Evolutionary conservation across 2,888 invertebrate species (phyloP), one percentile per base, ranked within the genome.

Genomic region (Lepidonotus clava): DNA sequence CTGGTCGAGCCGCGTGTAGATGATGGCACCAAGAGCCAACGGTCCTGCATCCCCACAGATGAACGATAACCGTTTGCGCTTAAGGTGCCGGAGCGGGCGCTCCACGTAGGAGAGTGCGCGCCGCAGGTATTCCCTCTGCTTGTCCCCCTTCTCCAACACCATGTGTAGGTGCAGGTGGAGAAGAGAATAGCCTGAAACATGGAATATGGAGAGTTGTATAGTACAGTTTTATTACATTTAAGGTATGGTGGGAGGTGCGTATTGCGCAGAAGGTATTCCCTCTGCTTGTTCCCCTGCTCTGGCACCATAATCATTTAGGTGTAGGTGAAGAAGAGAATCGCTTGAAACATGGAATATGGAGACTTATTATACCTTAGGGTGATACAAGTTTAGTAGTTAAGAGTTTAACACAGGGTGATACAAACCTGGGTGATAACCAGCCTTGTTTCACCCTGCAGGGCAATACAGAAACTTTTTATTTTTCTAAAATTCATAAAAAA

Each of bases 31-130:
- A 11, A 96, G 91, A 0, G 96, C 95, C 80, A 96, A 92, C 5
- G 96, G 96, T 6, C 97, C 97, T 18, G 96, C 95, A 93, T 96
- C 96, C 14, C 97, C 96, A 93, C 96, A 96, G 41, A 96, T 93
- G 92, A 96, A 96, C 84, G 97, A 96, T 76, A 96, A 80, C 89
- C 96, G 92, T 36, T 91, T 91, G 8, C 93, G 93, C 84, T 95
- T 95, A 32, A 96, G 92, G 87, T 94, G 94, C 1, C 88, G 87
- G n/a, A 93, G 89, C 24, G 91, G 91, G n/a, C 86, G 90, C 83
- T 92, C 91, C 4, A 94, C 85, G 71, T 83, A 76, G 4, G 32
- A 18, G 8, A 86, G 34, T 24, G 89, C 87, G 24, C 56, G 86
- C 46, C 61, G 8, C 66, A 89, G 84, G 66, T 88, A 87, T 4